A percentile compares a stretch with the other conserved stretches of the same genome.
Evolutionary conservation across 2,888 invertebrate species (phyloP).

Genomic region (Bedellia somnulentella): DNA sequence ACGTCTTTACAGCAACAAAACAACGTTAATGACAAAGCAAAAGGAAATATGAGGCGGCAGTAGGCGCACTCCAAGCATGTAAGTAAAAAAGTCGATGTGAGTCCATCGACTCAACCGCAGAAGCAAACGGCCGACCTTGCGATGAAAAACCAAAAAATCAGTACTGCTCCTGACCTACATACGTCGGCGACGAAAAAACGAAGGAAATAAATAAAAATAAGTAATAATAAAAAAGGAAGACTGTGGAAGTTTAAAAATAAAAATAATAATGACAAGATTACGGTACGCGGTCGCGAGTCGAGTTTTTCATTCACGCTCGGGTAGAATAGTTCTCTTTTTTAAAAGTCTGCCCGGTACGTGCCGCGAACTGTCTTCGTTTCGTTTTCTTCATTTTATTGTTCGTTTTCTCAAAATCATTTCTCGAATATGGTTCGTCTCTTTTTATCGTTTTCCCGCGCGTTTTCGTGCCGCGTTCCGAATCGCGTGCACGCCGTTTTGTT

Average conservation of each 20-base stretch:
- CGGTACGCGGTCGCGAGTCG: slow-evolving; percentile 38
- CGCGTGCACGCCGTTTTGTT: slow-evolving; percentile 23
- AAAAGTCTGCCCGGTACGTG: slow-evolving; percentile 45
- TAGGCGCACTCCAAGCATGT: neutral
- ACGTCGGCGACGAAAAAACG: slow-evolving; percentile 29
- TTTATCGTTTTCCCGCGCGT: slow-evolving; percentile 52
- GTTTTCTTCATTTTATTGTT: slow-evolving; percentile 40
- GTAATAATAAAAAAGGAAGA: slow-evolving; percentile 37
- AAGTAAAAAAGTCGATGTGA: slow-evolving; percentile 19
- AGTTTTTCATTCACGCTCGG: slow-evolving; percentile 58
- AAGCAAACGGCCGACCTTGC: slow-evolving; percentile 43
- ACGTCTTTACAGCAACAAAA: too few species aligned
- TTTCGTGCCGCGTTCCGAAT: slow-evolving; percentile 25
- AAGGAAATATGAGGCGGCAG: neutral
- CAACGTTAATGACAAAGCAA: too few species aligned
- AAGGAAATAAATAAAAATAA: slow-evolving; percentile 45
- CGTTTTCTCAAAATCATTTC: slow-evolving; percentile 53
- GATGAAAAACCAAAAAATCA: slow-evolving; percentile 43
- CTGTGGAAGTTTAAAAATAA: slow-evolving; percentile 35
- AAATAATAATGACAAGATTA: slow-evolving; percentile 55
- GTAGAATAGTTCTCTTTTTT: slow-evolving; percentile 56
- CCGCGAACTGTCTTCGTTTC: slow-evolving; percentile 40
- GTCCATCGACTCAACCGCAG: slow-evolving; percentile 19
- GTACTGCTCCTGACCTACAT: slow-evolving; percentile 50
- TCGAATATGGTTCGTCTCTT: slow-evolving; percentile 57